Base-by-base conservation (phyloP, 2,113 vertebrate species). In the Physeter macrocephalus region DNA sequence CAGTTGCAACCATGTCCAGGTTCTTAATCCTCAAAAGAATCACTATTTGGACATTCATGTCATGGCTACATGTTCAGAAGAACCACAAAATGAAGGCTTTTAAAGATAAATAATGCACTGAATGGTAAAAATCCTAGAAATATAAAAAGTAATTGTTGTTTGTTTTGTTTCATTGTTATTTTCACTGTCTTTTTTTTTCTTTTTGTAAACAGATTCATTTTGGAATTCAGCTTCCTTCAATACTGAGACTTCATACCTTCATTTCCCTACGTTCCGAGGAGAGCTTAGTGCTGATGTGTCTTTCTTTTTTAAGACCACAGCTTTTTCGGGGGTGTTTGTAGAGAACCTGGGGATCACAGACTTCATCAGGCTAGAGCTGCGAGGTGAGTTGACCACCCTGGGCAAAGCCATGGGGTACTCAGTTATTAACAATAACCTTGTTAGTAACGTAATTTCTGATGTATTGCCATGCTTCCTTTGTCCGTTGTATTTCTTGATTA, bases 201-300 rank as follows among this genome's bases (percentile, higher is more conserved):
- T 34, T 64, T 93, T 96, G 72, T 93, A 96, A 97, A 89, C 97
- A 99, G 99, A 98, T 92, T 98, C 99, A 93, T 99, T 99, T 97
- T 99, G 99, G 99, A 99, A 99, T 94, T 99, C 99, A 12, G 99
- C 99, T 1, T 99, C 99, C 88, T 99, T 99, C 98, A 99, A 99
- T 96, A 99, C 99, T 27, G 99, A 99, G 98, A 98, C 99, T 0
- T 99, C 99, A 0, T 99, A 99, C 93, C 99, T 99, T 71, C 99
- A 99, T 97, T 99, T 99, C 57, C 99, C 99, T 14, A 99, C 99
- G 2, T 99, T 99, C 97, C 99, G 99, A 0, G 99, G 99, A 89
- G 99, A 99, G 94, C 98, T 99, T 39, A 99, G 99, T 3, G 99
- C 99, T 6, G 99, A 99, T 46, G 98, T 99, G 49, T 99, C 99